phyloP scores from a whole-genome alignment of 2,797 vertebrate genomes.

The Spinus pinus region DNA sequence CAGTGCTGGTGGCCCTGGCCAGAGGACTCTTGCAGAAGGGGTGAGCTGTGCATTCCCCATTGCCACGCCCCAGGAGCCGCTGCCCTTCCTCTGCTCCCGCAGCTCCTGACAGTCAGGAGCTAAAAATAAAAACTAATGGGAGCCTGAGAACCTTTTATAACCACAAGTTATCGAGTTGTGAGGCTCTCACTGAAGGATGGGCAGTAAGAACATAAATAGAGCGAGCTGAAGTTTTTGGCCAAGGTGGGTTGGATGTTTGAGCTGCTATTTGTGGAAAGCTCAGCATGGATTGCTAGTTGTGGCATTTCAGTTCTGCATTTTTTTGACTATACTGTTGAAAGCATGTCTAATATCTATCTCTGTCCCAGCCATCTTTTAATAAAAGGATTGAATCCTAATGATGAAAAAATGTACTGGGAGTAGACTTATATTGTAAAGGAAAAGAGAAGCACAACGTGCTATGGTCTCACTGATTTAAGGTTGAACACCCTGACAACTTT shows the following conservation, averaged over 20 bases:
- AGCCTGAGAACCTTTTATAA: not conserved
- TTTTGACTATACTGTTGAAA: not conserved
- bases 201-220: not conserved
- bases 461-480: not conserved
- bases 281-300: not conserved
- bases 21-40: not conserved
- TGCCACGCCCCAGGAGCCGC: accelerated
- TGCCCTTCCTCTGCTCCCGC: not conserved
- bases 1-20: not conserved
- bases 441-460: not conserved
- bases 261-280: not conserved
- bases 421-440: not conserved
- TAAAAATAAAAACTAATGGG: constrained; percentile 11
- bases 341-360: not conserved
- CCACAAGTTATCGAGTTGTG: not conserved
- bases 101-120: not conserved
- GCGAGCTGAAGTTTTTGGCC: not conserved
- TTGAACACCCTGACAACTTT: not conserved
- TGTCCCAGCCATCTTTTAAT: not conserved
- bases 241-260: not conserved
- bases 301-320: not conserved
- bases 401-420: not conserved
- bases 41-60: not conserved
- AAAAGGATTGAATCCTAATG: not conserved
- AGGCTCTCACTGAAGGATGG: not conserved